A percentile compares a stretch with the other conserved stretches of the same genome.
Conservation (phyloP, 1,140 invertebrate genomes). For the Drosophila bipectinata region DNA sequence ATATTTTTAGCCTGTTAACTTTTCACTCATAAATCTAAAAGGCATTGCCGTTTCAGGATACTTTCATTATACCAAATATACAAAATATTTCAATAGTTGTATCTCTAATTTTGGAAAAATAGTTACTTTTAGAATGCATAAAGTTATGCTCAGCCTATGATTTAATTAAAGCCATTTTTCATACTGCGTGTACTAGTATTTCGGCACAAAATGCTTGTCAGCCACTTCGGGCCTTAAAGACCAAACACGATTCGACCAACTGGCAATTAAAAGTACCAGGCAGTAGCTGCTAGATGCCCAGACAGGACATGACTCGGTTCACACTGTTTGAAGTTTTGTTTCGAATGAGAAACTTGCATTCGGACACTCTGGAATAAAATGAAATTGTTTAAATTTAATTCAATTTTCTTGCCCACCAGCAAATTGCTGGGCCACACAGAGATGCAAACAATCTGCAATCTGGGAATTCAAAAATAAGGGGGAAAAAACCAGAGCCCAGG, state of each 20-base stretch:
- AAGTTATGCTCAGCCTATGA: not conserved
- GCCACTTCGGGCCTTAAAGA: slow-evolving; percentile 29
- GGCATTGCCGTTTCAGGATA: not conserved
- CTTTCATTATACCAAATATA: not conserved
- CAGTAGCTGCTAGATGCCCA: not conserved
- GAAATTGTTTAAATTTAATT: slow-evolving; percentile 53
- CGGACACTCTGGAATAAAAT: slow-evolving; percentile 19
- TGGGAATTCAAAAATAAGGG: slow-evolving; percentile 22
- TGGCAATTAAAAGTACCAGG: slow-evolving; percentile 40
- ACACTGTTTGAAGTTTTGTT: slow-evolving; percentile 17
- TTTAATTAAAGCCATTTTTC: slow-evolving; percentile 15
- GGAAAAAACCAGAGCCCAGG: slow-evolving; percentile 15
- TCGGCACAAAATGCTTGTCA: slow-evolving; percentile 32
- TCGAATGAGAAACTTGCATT: slow-evolving; percentile 11
- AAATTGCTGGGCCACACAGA: slow-evolving; percentile 12
- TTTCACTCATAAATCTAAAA: not conserved
- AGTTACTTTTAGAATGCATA: not conserved
- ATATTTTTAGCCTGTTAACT: slow-evolving; percentile 30
- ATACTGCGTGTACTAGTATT: not conserved
- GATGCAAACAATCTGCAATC: slow-evolving; percentile 35
- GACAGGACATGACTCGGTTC: slow-evolving; percentile 10
- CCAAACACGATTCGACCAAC: not conserved
- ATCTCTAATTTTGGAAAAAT: not conserved
- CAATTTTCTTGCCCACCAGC: slow-evolving; percentile 25
- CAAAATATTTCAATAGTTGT: not conserved